Base-by-base conservation (phyloP, 2,888 invertebrate species). In the Xylophagus ater region DNA sequence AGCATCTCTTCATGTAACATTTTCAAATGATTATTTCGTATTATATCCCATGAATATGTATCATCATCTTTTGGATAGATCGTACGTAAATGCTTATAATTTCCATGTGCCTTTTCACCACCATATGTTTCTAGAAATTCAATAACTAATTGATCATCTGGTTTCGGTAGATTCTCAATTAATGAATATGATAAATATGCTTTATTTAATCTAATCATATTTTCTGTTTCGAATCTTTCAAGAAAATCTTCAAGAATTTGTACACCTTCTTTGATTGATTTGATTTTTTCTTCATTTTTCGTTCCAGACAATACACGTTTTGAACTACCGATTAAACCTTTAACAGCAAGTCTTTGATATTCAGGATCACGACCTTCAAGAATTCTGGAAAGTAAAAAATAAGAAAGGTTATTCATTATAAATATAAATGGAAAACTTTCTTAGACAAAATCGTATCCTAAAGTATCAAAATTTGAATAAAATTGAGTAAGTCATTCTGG, bases 331-430 rank as follows among this genome's bases (percentile, higher is more conserved):
- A 81, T 69, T 4, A 82, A 66, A 1, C 81, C 82, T 51, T 73
- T 76, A 10, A 82, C 67, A 1, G 82, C 81, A 38, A 84, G 60
- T 54, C 73, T 76, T 63, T 84, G 83, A 59, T 84, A 85, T 41
- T 81, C 79, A 0, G 82, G 76, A 63, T 85, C 85, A 9, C 84
- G 65, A 1, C 80, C 84, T 48, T 79, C 72, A 45, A 84, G 61
- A 58, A 69, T 68, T 58, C 65, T 65, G 28, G 9, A 28, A 28
- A 14, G 9, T n/a, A n/a, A 37, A n/a, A 54, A 53, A 41, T 19
- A 33, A 32, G 33, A 25, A 28, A 29, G 25, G n/a, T 26, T 37
- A n/a, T n/a, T n/a, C n/a, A n/a, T n/a, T n/a, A n/a, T n/a, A n/a
- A n/a, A n/a, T n/a, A n/a, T n/a, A n/a, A n/a, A n/a, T n/a, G n/a